Evolutionary conservation across 1,140 invertebrate species (phyloP).

Genomic region (Rhizoglyphus robini): DNA sequence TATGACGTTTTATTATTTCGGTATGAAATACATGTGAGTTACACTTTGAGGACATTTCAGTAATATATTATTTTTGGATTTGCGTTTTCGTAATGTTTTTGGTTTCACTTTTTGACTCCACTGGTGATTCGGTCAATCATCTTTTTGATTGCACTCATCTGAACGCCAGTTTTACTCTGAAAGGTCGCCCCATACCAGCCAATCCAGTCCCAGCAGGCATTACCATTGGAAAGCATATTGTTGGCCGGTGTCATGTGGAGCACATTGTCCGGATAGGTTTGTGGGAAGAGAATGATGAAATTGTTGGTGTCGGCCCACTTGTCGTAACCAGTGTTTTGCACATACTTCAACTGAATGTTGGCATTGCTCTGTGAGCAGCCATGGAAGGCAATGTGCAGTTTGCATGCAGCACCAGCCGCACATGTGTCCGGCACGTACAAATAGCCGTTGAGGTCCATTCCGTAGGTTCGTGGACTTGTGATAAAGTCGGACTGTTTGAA

Average conservation of each 20-base stretch:
- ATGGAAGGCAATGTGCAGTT: constrained; percentile 15
- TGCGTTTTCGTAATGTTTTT: too few species aligned
- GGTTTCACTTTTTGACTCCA: not conserved
- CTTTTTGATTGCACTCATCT: constrained; percentile 10
- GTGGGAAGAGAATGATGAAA: constrained; percentile 11
- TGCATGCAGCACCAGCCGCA: not conserved
- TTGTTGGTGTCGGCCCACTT: constrained; percentile 17
- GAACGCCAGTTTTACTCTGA: not conserved
- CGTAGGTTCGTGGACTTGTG: not conserved
- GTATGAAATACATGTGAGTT: too few species aligned
- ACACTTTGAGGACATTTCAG: too few species aligned
- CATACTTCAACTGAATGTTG: not conserved
- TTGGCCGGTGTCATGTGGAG: constrained; percentile 4
- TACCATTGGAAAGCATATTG: not conserved
- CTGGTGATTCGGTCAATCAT: constrained; percentile 16
- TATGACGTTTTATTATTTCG: too few species aligned
- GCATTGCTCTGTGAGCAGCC: not conserved
- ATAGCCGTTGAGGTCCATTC: constrained; percentile 3
- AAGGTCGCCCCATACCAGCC: constrained; percentile 12
- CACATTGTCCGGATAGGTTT: constrained; percentile 5
- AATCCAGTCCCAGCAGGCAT: constrained; percentile 15
- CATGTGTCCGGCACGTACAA: constrained; percentile 9
- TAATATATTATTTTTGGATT: too few species aligned
- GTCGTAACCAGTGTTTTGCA: constrained; percentile 14
- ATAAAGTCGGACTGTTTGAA: constrained; percentile 16